Conservation (phyloP, 2,888 invertebrate genomes). For the Slavum lentiscoides region DNA sequence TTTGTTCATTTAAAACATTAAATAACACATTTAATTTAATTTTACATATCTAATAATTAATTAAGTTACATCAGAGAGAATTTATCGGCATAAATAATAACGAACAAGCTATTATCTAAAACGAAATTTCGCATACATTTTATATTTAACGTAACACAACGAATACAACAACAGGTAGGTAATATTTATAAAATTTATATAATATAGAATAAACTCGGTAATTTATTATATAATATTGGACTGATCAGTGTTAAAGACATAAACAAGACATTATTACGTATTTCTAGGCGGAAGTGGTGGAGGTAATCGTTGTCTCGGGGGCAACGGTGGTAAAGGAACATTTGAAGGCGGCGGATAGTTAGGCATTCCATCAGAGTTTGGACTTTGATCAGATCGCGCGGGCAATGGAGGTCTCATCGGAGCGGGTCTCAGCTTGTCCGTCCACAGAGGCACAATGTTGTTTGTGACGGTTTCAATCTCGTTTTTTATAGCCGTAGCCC, state of each 20-base stretch:
- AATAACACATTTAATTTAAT: constrained; percentile 31
- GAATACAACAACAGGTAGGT: constrained; percentile 38
- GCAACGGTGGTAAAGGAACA: constrained; percentile 44
- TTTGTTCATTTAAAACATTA: constrained; percentile 45
- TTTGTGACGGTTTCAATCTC: constrained; percentile 50
- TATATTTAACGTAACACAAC: background rate
- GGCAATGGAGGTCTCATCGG: constrained; percentile 40
- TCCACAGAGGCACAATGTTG: constrained; percentile 34
- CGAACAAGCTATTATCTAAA: constrained; percentile 29
- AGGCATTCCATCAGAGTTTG: constrained; percentile 44
- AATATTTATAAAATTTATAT: background rate
- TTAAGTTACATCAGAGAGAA: constrained; percentile 28
- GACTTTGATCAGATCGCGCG: constrained; percentile 38
- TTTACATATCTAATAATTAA: constrained; percentile 23
- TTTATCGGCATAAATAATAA: constrained; percentile 17
- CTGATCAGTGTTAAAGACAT: background rate
- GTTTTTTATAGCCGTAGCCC: constrained; percentile 30
- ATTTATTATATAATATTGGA: constrained; percentile 34
- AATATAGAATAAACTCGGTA: background rate
- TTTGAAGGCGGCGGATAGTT: constrained; percentile 47
- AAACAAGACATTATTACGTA: constrained; percentile 19
- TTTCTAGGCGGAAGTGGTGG: constrained; percentile 51
- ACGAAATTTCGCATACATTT: constrained; percentile 4
- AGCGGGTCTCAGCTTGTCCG: constrained; percentile 33
- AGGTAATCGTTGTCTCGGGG: constrained; percentile 46